Conservation (phyloP, 2,888 invertebrate species). For the Drosophila vallismaia region DNA sequence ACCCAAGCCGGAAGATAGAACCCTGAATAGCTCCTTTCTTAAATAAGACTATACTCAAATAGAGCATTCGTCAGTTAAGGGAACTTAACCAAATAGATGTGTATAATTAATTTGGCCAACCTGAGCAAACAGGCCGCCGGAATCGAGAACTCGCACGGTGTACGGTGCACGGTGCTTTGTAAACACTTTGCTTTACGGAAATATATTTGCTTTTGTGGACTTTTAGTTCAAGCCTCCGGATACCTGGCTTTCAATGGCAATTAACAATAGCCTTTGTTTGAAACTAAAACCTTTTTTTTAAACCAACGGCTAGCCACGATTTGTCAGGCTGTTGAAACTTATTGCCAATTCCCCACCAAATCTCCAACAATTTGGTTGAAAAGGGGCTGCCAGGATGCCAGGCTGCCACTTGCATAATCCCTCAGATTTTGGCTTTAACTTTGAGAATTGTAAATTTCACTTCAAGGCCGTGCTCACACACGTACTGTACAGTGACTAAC, state of each 20-base stretch:
- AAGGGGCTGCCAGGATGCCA: neutral
- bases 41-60: constrained; percentile 21
- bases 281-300: neutral
- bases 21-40: constrained; percentile 23
- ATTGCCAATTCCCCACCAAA: neutral
- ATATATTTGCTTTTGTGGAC: constrained; percentile 6
- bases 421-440: constrained; percentile 22
- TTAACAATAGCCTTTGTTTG: neutral
- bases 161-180: constrained; percentile 5
- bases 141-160: constrained; percentile 15
- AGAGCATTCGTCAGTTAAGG: constrained; percentile 3
- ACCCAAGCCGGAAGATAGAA: constrained; percentile 38
- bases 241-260: neutral
- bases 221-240: neutral
- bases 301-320: neutral
- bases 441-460: constrained; percentile 51
- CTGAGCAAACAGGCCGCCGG: constrained; percentile 49
- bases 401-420: constrained; percentile 18
- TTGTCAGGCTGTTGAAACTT: neutral
- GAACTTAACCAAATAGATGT: constrained; percentile 36
- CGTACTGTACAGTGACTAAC: constrained; percentile 46
- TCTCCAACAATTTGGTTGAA: neutral
- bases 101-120: constrained; percentile 67
- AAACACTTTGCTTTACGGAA: constrained; percentile 2
- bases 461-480: constrained; percentile 60